Conservation (phyloP, 2,113 vertebrate genomes). For the Etheostoma cragini region DNA sequence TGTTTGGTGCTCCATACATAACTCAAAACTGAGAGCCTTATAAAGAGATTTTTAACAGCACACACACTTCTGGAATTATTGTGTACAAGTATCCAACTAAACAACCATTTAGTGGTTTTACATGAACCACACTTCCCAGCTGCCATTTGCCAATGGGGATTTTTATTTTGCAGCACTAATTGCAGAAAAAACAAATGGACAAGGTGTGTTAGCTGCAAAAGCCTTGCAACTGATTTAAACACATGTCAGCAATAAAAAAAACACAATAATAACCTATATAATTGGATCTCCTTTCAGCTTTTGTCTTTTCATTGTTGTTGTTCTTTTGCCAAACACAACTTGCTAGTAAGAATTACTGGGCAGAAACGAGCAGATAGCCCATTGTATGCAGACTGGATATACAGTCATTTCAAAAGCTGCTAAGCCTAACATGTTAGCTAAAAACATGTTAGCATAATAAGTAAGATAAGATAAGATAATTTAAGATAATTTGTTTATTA, state of each 20-base stretch:
- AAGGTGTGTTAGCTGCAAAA: not conserved
- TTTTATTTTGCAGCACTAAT: not conserved
- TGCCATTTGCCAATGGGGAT: not conserved
- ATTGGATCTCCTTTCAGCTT: not conserved
- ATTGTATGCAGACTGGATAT: not conserved
- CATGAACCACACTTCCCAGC: not conserved
- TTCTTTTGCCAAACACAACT: not conserved
- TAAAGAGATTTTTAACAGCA: constrained; percentile 11
- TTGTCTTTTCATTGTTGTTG: not conserved
- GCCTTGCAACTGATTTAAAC: not conserved
- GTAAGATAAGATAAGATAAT: too few relatives aligned
- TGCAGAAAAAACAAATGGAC: not conserved
- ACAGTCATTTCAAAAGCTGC: not conserved
- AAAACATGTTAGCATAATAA: too few relatives aligned
- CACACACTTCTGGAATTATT: not conserved
- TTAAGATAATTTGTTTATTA: too few relatives aligned
- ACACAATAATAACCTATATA: not conserved
- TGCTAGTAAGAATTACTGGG: not conserved
- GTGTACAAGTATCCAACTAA: not conserved
- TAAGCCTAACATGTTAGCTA: too few relatives aligned
- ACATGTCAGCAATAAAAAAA: not conserved
- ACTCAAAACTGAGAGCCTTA: not conserved
- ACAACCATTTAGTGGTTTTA: constrained; percentile 5
- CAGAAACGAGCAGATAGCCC: not conserved
- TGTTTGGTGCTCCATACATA: not conserved